These are phyloP conservation scores for Lordiphosa andalusiaca DNA, from an alignment of 2,888 invertebrate genomes.

Conservation along the genomic window DNA sequence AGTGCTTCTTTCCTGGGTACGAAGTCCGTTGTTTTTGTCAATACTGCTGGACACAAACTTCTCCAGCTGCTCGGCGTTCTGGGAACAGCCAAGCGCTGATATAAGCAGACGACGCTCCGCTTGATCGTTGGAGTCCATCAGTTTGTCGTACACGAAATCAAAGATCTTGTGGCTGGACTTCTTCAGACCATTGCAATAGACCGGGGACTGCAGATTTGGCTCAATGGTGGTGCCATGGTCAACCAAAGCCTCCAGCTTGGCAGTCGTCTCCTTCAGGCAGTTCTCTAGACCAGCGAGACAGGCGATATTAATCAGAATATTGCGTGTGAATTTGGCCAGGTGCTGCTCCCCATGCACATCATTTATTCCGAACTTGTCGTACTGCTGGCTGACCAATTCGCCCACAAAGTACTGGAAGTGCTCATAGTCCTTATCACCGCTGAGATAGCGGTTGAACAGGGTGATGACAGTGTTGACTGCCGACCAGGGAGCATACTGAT, in stretches of 20 bases:
- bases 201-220: constrained; percentile 73
- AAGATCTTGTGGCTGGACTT: constrained; percentile 82
- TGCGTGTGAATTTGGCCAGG: constrained; percentile 70
- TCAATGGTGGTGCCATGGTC: constrained; percentile 59
- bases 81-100: constrained; percentile 85
- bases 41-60: constrained; percentile 81
- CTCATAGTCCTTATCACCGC: constrained; percentile 60
- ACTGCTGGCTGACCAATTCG: constrained; percentile 64
- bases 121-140: constrained; percentile 82
- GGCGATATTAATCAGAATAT: constrained; percentile 73
- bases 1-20: constrained; percentile 67
- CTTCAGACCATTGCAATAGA: constrained; percentile 79
- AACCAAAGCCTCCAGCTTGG: constrained; percentile 59
- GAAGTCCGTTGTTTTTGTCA: constrained; percentile 47
- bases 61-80: constrained; percentile 81
- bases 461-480: constrained; percentile 62
- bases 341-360: constrained; percentile 73
- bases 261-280: constrained; percentile 72
- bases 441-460: constrained; percentile 65
- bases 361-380: constrained; percentile 70
- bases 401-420: constrained; percentile 61
- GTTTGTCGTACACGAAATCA: constrained; percentile 83
- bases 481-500: constrained; percentile 78
- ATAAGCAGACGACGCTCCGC: constrained; percentile 84
- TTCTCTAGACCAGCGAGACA: constrained; percentile 69